These are phyloP conservation scores for Macaria notata DNA, from an alignment of 2,888 invertebrate genomes.

Conservation along the genomic window DNA sequence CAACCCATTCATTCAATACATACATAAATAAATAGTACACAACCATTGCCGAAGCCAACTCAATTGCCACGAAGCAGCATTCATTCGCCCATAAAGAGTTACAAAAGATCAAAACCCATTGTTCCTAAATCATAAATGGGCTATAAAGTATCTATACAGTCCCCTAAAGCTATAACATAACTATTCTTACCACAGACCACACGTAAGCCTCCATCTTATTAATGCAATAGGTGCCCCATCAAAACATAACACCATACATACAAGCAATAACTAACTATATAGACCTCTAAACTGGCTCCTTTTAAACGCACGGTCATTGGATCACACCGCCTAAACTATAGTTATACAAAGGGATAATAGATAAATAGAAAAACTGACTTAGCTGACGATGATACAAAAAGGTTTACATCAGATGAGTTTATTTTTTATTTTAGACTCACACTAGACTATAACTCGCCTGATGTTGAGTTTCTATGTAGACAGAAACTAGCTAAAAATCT, in stretches of 20 bases:
- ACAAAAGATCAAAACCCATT: slow-evolving; percentile 62
- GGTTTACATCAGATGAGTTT: too few relatives aligned
- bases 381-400: too few relatives aligned
- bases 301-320: slow-evolving; percentile 23
- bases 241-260: slow-evolving; percentile 62
- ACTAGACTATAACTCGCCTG: too few relatives aligned
- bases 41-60: neutral
- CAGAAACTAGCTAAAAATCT: too few relatives aligned
- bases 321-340: neutral
- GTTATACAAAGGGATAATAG: too few relatives aligned
- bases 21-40: too few relatives aligned
- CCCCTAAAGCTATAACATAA: slow-evolving; percentile 62
- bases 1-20: too few relatives aligned
- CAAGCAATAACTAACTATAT: slow-evolving; percentile 60
- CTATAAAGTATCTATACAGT: slow-evolving; percentile 60
- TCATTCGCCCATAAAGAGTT: slow-evolving; percentile 47
- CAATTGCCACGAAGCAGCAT: slow-evolving; percentile 38
- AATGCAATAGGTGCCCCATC: slow-evolving; percentile 77
- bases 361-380: too few relatives aligned
- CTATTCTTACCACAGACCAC: slow-evolving; percentile 70
- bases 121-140: slow-evolving; percentile 66
- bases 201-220: slow-evolving; percentile 78
- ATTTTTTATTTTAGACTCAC: too few relatives aligned
- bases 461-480: too few relatives aligned
- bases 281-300: slow-evolving; percentile 45